A percentile compares a stretch with the other conserved stretches of the same genome.
Evolutionary conservation across 2,113 vertebrate genomes (phyloP).

Genomic region (Cyprinus carpio): DNA sequence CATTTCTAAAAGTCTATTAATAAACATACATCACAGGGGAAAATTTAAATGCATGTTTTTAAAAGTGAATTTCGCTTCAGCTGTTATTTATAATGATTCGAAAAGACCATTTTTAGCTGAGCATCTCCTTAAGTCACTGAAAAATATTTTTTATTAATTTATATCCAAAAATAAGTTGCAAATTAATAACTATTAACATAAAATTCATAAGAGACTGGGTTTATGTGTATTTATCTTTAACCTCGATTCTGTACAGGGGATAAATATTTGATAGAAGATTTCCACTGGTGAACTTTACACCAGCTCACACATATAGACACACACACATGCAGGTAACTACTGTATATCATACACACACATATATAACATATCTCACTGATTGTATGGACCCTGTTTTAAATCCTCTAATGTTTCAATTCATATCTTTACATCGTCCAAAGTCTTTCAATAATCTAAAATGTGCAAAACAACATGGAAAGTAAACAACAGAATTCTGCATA

Average conservation of each 20-base stretch:
- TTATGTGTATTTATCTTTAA: background rate
- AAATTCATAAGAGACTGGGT: background rate
- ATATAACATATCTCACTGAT: background rate
- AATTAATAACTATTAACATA: background rate
- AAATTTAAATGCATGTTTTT: background rate
- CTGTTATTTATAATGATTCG: background rate
- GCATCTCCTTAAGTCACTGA: background rate
- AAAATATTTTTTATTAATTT: background rate
- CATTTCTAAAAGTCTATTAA: constrained; percentile 20
- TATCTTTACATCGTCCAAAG: background rate
- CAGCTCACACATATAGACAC: constrained; percentile 7
- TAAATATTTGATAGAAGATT: constrained; percentile 5
- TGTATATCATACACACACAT: constrained; percentile 18
- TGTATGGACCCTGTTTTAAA: constrained; percentile 7
- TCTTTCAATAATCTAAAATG: constrained; percentile 5
- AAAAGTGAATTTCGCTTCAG: background rate
- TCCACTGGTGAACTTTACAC: background rate
- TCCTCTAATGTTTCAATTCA: background rate
- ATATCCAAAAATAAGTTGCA: background rate
- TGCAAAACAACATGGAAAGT: constrained; percentile 30
- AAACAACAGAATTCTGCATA: background rate
- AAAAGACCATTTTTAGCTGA: background rate
- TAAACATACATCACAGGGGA: background rate
- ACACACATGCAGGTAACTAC: constrained; percentile 26
- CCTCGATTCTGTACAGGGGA: background rate